Evolutionary conservation across 1,140 invertebrate species (phyloP), one percentile per base, ranked within the genome.

Genomic region (Rhynchophorus ferrugineus): DNA sequence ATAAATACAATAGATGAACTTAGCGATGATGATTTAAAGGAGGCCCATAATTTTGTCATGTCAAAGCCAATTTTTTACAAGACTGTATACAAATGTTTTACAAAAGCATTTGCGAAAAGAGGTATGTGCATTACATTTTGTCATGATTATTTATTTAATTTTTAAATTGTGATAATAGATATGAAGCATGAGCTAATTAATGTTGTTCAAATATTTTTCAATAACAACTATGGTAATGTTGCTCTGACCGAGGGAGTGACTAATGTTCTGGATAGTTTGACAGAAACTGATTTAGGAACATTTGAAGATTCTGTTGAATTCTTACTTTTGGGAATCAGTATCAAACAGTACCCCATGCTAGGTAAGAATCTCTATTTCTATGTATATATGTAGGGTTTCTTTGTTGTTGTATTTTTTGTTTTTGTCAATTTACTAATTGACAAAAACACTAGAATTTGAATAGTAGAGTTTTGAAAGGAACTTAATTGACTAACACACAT

Each of bases 41-140:
- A 49, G 38, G 48, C 48, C 2, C 42, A 42, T 24, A 21, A 33
- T 11, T 49, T 49, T 18, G 22, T 22, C 6, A 41, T 33, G 14
- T 5, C 13, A 5, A 6, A 42, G 19, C 39, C 48, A 6, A 11
- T 21, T 17, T 45, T 42, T 19, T 49, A 17, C 34, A 29, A 29
- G 5, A 24, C 3, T 6, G 18, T 42, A 1, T 43, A 34, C 14
- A 19, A 17, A n/a, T n/a, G 17, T 34, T 49, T 49, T 37, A 37
- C 48, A 0, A 39, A 49, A 7, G 20, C 18, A 20, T 49, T 49
- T 20, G 48, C 48, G 1, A n/a, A 3, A 9, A 37, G 16, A 42
- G 48, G 48, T 49, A 33, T 13, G 11, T 29, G n/a, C n/a, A n/a
- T n/a, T n/a, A n/a, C n/a, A n/a, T n/a, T n/a, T n/a, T n/a, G n/a